Conservation (phyloP, 2,888 invertebrate species). For the Sphecodes monilicornis region DNA sequence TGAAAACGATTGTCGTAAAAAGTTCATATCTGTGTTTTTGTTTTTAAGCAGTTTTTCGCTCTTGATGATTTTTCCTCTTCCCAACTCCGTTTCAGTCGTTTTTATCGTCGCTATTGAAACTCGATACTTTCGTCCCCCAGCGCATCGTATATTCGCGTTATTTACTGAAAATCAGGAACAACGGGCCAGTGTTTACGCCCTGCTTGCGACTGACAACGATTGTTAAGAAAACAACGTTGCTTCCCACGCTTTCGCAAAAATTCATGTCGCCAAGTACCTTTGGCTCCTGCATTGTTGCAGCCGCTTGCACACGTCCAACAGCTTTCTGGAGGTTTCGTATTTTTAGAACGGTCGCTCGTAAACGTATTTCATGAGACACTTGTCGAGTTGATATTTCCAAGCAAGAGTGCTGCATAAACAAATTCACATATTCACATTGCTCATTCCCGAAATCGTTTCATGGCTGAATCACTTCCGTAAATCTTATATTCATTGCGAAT, state of each 20-base stretch:
- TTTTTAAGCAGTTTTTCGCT: neutral
- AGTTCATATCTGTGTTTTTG: neutral
- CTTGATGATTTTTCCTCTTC: neutral
- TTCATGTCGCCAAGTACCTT: neutral
- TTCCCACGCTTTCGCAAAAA: neutral
- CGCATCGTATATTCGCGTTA: neutral
- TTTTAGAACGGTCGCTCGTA: slow-evolving; percentile 33
- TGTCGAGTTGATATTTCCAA: slow-evolving; percentile 28
- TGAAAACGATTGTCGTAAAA: neutral
- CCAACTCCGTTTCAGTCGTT: neutral
- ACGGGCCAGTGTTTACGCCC: neutral
- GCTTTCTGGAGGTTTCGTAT: slow-evolving; percentile 43
- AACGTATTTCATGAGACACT: slow-evolving; percentile 18
- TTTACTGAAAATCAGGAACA: slow-evolving; percentile 9
- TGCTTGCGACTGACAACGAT: neutral
- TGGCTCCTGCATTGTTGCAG: slow-evolving; percentile 15
- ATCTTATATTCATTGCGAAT: neutral
- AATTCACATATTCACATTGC: neutral
- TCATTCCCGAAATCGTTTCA: neutral
- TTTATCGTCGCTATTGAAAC: neutral
- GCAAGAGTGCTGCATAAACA: slow-evolving; percentile 11
- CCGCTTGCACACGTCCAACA: neutral
- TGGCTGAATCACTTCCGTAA: neutral
- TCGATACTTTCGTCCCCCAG: neutral
- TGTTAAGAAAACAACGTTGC: neutral